Evolutionary conservation across 2,113 vertebrate species (phyloP).

Genomic region (Motacilla tschutschensis): DNA sequence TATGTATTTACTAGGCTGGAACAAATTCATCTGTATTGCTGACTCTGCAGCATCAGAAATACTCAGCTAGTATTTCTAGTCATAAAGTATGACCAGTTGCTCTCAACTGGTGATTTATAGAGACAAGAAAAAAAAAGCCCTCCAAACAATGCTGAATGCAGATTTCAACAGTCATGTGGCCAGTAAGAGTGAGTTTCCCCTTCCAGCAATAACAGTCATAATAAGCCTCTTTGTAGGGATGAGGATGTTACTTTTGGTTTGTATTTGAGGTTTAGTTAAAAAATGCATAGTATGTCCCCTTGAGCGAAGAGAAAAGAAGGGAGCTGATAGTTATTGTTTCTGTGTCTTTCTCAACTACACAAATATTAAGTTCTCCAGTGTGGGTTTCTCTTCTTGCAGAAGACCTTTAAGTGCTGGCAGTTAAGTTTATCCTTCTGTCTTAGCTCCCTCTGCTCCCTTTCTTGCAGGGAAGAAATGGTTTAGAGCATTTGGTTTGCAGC

Average conservation of each 20-base stretch:
- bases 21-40: neutral
- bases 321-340: conserved; percentile 49
- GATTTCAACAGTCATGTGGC: conserved; percentile 54
- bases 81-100: neutral
- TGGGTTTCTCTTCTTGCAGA: neutral
- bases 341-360: conserved; percentile 16
- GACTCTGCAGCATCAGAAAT: conserved; percentile 2
- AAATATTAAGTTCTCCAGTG: neutral
- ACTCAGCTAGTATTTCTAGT: conserved; percentile 10
- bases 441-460: neutral
- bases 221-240: conserved; percentile 50
- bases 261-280: conserved; percentile 63
- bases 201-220: conserved; percentile 62
- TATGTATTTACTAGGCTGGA: neutral
- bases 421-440: neutral
- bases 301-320: neutral
- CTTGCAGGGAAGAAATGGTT: neutral
- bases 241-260: conserved; percentile 63
- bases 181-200: conserved; percentile 46
- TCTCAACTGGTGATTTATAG: neutral
- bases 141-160: conserved; percentile 43
- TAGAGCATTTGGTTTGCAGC: neutral
- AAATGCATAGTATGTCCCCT: conserved; percentile 55
- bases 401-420: neutral
- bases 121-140: neutral